These are phyloP conservation scores for Pangasius krempfi DNA, from an alignment of 2,797 vertebrate genomes.

Conservation along the genomic window DNA sequence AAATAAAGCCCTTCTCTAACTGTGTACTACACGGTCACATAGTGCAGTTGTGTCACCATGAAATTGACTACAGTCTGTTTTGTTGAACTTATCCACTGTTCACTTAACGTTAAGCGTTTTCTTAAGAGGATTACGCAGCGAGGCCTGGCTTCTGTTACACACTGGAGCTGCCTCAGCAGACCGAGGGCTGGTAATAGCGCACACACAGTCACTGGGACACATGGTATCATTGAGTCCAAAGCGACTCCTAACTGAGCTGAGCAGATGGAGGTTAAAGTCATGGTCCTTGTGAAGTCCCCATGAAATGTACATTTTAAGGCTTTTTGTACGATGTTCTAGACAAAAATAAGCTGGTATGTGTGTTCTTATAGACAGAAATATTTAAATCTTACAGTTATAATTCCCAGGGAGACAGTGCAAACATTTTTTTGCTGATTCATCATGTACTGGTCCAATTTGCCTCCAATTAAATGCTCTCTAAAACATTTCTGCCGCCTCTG, in stretches of 20 bases:
- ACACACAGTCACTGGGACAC: neutral
- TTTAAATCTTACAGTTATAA: neutral
- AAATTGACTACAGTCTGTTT: too few relatives aligned
- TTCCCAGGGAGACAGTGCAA: neutral
- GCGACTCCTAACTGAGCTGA: neutral
- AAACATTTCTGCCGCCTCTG: neutral
- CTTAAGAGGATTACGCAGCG: too few relatives aligned
- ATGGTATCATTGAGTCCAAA: neutral
- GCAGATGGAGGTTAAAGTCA: neutral
- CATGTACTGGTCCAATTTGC: neutral
- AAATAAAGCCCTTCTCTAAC: too few relatives aligned
- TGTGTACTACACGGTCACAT: too few relatives aligned
- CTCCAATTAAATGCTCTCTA: neutral
- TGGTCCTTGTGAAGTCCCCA: neutral
- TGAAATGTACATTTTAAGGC: neutral
- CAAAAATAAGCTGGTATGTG: neutral
- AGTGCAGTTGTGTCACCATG: too few relatives aligned
- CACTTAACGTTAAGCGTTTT: too few relatives aligned
- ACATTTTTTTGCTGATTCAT: too few relatives aligned
- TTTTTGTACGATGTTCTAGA: neutral
- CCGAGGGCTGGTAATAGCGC: neutral
- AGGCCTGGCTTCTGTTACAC: neutral
- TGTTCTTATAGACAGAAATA: neutral
- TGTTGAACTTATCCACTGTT: too few relatives aligned
- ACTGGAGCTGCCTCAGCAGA: neutral